phyloP scores from a whole-genome alignment of 2,797 vertebrate species.

The Lutjanus campechanus region DNA sequence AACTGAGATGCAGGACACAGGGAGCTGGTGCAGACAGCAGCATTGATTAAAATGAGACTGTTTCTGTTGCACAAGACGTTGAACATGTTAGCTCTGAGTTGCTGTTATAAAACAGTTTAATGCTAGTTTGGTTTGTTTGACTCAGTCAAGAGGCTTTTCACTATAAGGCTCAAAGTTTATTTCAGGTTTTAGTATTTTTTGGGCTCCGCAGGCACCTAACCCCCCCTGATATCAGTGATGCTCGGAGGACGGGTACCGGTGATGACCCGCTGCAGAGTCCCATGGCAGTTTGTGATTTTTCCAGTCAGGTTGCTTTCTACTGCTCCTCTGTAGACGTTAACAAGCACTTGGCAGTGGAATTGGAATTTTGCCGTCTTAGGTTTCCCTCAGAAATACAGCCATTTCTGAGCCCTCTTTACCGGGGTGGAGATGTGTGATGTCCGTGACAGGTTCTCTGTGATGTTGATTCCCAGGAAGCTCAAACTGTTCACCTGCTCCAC shows the following conservation, averaged over 20 bases:
- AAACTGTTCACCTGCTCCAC: not conserved
- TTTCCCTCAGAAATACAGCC: not conserved
- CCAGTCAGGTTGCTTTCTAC: not conserved
- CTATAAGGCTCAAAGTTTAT: not conserved
- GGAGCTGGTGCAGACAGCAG: no score
- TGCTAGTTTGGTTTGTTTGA: not conserved
- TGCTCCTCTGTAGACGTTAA: not conserved
- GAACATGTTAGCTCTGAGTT: not conserved
- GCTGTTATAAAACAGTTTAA: not conserved
- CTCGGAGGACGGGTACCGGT: no score
- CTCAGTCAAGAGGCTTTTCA: not conserved
- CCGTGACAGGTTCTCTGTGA: not conserved
- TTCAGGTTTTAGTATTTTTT: no score
- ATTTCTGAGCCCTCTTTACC: not conserved
- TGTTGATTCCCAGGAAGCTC: not conserved
- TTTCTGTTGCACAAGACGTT: no score
- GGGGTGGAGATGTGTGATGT: not conserved
- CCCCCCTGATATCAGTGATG: no score
- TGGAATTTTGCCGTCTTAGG: not conserved
- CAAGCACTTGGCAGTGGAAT: not conserved
- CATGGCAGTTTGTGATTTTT: not conserved
- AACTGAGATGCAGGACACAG: no score
- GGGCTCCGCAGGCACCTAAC: no score
- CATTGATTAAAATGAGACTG: no score
- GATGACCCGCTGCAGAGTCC: no score